A percentile compares a stretch with the other conserved stretches of the same genome.
phyloP scores from a whole-genome alignment of 2,888 invertebrate genomes.

The Carterocephalus palaemon region DNA sequence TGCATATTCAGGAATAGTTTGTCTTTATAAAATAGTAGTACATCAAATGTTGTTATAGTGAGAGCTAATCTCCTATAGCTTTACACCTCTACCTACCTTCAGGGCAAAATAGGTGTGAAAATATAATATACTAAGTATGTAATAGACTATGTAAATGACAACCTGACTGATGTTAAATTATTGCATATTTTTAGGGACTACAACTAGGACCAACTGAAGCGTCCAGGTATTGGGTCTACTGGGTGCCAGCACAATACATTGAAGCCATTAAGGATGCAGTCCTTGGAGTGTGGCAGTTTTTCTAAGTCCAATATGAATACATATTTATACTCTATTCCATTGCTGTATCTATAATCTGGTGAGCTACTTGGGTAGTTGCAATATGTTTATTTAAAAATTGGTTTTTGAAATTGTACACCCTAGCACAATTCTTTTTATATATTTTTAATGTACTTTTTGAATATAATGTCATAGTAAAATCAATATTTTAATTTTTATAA shows the following conservation, averaged over 20 bases:
- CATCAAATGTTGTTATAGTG: too few species aligned
- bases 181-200: slow-evolving; percentile 84
- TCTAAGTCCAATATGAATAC: slow-evolving; percentile 69
- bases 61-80: too few species aligned
- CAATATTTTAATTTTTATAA: slow-evolving; percentile 8
- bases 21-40: too few species aligned
- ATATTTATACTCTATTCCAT: slow-evolving; percentile 36
- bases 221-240: slow-evolving; percentile 95
- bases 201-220: slow-evolving; percentile 95
- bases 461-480: slow-evolving; percentile 20
- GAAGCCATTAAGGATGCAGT: slow-evolving; percentile 95
- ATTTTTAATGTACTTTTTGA: slow-evolving; percentile 16
- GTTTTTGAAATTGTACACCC: slow-evolving; percentile 38
- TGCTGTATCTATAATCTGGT: slow-evolving; percentile 51
- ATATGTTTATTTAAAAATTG: slow-evolving; percentile 59
- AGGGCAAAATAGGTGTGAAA: too few species aligned
- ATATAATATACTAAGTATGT: not conserved
- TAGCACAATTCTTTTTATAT: slow-evolving; percentile 27
- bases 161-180: too few species aligned
- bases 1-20: too few species aligned
- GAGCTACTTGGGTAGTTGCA: slow-evolving; percentile 69
- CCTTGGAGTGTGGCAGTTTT: slow-evolving; percentile 91
- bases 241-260: slow-evolving; percentile 95
- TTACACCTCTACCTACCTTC: too few species aligned
- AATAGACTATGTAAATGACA: not conserved